Percentiles rank a stretch among this genome's conserved stretches.
Conservation (phyloP, 2,888 invertebrate species). For the Orthonychiurus folsomi region DNA sequence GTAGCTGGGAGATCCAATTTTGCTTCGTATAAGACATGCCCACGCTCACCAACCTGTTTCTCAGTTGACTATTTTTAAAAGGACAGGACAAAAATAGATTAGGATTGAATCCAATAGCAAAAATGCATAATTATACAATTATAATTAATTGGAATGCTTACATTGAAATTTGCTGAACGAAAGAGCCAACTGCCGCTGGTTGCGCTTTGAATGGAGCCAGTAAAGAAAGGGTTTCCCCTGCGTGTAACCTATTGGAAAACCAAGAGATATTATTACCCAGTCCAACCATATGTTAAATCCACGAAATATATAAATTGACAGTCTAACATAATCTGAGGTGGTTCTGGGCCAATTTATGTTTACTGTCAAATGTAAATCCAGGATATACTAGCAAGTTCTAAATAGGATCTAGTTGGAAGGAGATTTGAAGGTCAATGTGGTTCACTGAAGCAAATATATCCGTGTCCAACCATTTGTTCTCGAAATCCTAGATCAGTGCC, state of each 20-base stretch:
- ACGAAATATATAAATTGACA: too few species aligned
- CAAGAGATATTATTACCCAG: background rate
- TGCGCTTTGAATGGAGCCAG: constrained; percentile 19
- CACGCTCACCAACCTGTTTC: constrained; percentile 6
- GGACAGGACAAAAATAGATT: background rate
- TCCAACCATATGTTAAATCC: too few species aligned
- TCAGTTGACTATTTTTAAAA: background rate
- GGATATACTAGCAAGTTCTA: too few species aligned
- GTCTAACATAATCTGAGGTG: too few species aligned
- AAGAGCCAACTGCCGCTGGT: constrained; percentile 34
- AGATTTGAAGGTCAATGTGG: too few species aligned
- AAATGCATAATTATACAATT: background rate
- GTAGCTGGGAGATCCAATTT: constrained; percentile 30
- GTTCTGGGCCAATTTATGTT: too few species aligned
- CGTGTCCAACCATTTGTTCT: too few species aligned
- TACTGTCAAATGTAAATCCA: too few species aligned
- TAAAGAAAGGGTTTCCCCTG: constrained; percentile 37
- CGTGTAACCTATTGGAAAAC: constrained; percentile 24
- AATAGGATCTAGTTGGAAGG: too few species aligned
- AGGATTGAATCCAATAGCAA: background rate
- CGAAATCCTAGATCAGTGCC: too few species aligned
- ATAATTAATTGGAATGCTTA: background rate
- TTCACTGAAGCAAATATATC: too few species aligned
- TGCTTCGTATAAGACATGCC: constrained; percentile 30
- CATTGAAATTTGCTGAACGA: constrained; percentile 21